Conservation (phyloP, 2,113 vertebrate species). For the Pterocles gutturalis region DNA sequence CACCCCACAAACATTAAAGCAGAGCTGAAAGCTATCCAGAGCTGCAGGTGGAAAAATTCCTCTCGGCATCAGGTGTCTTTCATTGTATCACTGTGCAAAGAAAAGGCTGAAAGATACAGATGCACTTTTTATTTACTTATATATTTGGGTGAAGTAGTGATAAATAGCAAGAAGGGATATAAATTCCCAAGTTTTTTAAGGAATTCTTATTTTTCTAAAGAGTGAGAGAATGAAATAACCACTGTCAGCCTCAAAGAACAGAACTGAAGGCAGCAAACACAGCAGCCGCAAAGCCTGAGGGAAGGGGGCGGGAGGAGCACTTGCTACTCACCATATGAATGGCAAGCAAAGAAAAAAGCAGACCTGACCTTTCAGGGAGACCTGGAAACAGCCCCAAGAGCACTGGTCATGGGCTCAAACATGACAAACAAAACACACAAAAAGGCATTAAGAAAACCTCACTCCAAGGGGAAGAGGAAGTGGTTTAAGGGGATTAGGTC, state of each 20-base stretch:
- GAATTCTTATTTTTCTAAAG: background rate
- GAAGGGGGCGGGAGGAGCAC: background rate
- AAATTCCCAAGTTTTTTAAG: background rate
- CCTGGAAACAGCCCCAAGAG: constrained; percentile 13
- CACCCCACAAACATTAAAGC: background rate
- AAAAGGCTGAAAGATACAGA: background rate
- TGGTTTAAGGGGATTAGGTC: constrained; percentile 29
- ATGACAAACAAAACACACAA: constrained; percentile 7
- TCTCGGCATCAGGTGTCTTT: background rate
- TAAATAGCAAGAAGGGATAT: background rate
- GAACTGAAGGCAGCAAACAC: background rate
- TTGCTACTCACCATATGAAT: constrained; percentile 30
- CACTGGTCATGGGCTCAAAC: background rate
- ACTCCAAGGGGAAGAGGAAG: constrained; percentile 31
- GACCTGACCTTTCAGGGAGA: constrained; percentile 44
- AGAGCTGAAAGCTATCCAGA: background rate
- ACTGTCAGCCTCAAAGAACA: background rate
- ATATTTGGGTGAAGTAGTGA: background rate
- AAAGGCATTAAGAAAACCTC: constrained; percentile 44
- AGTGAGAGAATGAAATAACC: background rate
- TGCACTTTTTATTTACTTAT: background rate
- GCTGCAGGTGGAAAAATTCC: background rate
- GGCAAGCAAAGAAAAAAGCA: constrained; percentile 5
- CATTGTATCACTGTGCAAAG: background rate
- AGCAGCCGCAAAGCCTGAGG: background rate